A percentile compares a stretch with the other conserved stretches of the same genome.
Evolutionary conservation across 2,113 vertebrate genomes (phyloP).

Genomic region (Azemiops feae): DNA sequence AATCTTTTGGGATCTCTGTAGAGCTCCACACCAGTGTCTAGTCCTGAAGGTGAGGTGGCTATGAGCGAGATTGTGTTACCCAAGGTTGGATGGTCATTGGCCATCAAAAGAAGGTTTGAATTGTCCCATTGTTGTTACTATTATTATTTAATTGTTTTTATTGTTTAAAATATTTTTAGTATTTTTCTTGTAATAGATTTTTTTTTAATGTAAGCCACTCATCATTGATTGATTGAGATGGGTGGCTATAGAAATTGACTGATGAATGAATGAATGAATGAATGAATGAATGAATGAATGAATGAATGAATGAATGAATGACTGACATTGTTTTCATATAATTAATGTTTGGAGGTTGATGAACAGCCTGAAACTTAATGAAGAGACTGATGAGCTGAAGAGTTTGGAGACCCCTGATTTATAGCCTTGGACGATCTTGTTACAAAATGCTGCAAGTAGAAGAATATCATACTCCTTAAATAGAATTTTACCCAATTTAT

Average conservation of each 20-base stretch:
- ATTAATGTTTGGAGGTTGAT: neutral
- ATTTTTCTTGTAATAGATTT: neutral
- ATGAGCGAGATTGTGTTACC: neutral
- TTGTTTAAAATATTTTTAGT: neutral
- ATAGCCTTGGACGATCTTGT: neutral
- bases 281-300: too few species aligned
- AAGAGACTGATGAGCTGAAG: neutral
- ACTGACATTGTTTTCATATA: neutral
- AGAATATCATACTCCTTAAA: neutral
- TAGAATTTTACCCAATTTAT: neutral
- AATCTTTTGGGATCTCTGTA: neutral
- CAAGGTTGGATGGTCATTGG: neutral
- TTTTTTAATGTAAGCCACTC: neutral
- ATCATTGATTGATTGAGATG: neutral
- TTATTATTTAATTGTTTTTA: neutral
- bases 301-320: too few species aligned
- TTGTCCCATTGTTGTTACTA: neutral
- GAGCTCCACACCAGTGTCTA: neutral
- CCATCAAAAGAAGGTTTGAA: neutral
- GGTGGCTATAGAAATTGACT: neutral
- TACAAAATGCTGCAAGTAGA: neutral
- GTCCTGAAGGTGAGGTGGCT: too few species aligned
- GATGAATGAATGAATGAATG: too few species aligned
- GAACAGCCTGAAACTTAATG: neutral
- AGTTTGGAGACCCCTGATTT: neutral